phyloP scores from a whole-genome alignment of 37 sponge, comb jelly and placozoan species.

The Ianthella basta region DNA sequence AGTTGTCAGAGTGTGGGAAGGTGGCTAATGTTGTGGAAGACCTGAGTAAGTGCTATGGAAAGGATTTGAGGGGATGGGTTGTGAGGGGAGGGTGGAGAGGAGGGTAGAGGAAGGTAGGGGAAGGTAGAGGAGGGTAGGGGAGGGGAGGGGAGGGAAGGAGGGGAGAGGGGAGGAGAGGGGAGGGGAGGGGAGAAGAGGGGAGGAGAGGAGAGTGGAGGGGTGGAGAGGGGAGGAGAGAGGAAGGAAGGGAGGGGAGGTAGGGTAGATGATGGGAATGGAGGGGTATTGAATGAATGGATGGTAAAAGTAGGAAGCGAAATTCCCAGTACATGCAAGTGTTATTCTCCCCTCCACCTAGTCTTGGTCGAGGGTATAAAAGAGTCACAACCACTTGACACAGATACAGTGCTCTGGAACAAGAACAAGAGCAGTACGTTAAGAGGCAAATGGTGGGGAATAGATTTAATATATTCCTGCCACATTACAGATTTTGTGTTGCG shows the following conservation, averaged over 20 bases:
- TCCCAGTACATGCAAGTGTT: no score
- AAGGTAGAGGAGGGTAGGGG: neutral
- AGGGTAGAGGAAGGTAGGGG: neutral
- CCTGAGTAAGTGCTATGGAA: neutral
- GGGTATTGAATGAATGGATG: no score
- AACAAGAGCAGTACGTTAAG: conserved; percentile 46
- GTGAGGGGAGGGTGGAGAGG: neutral
- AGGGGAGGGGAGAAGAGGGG: neutral
- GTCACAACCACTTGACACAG: conserved; percentile 45
- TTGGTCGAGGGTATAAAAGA: neutral
- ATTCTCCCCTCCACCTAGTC: neutral
- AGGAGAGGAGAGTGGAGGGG: no score
- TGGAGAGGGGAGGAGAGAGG: no score
- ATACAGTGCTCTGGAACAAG: conserved; percentile 63
- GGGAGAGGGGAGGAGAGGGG: neutral
- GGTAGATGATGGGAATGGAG: no score
- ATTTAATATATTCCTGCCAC: no score
- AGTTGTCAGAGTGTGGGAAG: neutral
- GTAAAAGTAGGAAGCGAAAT: no score
- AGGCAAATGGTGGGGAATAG: no score
- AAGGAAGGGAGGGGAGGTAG: no score
- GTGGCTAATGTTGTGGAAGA: conserved; percentile 6
- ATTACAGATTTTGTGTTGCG: no score
- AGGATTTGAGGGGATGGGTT: neutral
- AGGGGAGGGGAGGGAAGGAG: neutral